Evolutionary conservation across 2,888 invertebrate genomes (phyloP).

Genomic region (Lagria hirta): DNA sequence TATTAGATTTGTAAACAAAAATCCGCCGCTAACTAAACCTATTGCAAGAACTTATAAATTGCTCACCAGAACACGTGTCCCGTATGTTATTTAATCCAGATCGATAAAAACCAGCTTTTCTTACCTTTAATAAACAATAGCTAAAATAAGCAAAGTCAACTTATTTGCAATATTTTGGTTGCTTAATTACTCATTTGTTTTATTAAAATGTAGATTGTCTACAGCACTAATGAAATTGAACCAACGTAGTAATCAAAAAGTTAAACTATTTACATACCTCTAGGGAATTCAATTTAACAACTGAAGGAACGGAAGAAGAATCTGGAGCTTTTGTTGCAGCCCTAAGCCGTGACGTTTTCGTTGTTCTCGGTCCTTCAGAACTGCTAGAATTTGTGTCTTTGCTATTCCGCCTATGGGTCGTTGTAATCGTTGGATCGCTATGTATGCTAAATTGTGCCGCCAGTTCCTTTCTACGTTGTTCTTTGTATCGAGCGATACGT

Average conservation of each 20-base stretch:
- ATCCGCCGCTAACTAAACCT: too few species aligned
- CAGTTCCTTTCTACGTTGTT: constrained; percentile 69
- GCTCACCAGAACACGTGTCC: too few species aligned
- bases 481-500: constrained; percentile 72
- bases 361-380: constrained; percentile 62
- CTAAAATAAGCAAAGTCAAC: too few species aligned
- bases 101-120: too few species aligned
- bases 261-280: constrained; percentile 41
- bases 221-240: constrained; percentile 5
- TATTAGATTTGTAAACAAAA: too few species aligned
- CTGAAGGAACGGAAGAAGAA: constrained; percentile 35
- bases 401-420: constrained; percentile 16
- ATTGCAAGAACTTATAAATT: too few species aligned
- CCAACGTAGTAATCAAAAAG: too few species aligned
- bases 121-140: too few species aligned
- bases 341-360: constrained; percentile 70
- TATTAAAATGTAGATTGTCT: too few species aligned
- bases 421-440: constrained; percentile 27
- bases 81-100: too few species aligned
- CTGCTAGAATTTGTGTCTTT: constrained; percentile 36
- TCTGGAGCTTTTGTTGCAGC: constrained; percentile 56
- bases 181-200: too few species aligned
- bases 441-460: constrained; percentile 56
- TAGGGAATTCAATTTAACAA: constrained; percentile 18
- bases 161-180: too few species aligned